These are phyloP conservation scores for Pipra filicauda DNA, from an alignment of 2,113 vertebrate genomes.

Conservation along the genomic window DNA sequence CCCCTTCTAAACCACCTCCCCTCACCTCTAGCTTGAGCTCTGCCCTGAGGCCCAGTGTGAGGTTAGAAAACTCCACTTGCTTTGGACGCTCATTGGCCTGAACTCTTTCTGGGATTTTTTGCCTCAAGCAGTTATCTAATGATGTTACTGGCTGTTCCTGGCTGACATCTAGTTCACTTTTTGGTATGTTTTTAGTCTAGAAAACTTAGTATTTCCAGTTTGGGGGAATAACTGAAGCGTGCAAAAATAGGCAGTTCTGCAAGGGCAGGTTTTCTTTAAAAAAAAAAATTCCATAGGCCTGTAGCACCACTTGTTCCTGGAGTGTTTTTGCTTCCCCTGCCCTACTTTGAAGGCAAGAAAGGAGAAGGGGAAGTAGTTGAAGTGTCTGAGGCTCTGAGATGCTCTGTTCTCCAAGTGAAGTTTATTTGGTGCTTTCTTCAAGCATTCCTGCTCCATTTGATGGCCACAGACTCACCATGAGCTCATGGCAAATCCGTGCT, in stretches of 20 bases:
- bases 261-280: neutral
- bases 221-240: neutral
- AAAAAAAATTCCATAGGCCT: neutral
- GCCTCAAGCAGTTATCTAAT: neutral
- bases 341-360: neutral
- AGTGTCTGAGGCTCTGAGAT: neutral
- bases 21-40: neutral
- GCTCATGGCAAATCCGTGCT: accelerated
- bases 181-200: neutral
- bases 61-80: neutral
- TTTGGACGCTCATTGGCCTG: neutral
- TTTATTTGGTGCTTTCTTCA: neutral
- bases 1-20: neutral
- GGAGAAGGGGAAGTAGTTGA: neutral
- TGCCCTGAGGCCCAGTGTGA: neutral
- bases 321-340: neutral
- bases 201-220: neutral
- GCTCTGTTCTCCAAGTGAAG: neutral
- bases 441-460: neutral
- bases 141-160: neutral
- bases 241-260: neutral
- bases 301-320: neutral
- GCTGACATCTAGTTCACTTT: neutral
- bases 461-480: neutral
- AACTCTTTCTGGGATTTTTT: neutral